Base-by-base conservation (phyloP, 2,797 vertebrate species). In the Halcyon smyrnensis region DNA sequence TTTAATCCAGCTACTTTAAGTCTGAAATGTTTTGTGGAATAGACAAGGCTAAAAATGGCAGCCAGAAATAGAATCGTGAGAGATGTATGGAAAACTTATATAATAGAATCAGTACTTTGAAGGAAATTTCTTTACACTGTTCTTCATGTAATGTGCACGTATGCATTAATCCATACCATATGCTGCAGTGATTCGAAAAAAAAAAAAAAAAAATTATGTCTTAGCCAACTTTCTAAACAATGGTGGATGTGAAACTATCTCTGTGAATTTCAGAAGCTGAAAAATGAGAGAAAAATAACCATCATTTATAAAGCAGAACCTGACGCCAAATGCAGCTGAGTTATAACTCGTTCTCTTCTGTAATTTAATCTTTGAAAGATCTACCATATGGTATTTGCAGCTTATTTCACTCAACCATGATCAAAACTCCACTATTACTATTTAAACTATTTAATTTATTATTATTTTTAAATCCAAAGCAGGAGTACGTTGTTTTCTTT, bases 291-390 rank as follows among this genome's bases (percentile, higher is more conserved):
- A 69, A 77, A 86, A 77, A 23, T 45, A 65, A 37, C 13, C 12
- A 20, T 85, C 16, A 36, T 39, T 76, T 86, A 71, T 27, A 34
- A 68, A 80, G 65, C 11, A 73, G 24, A 78, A 74, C 1, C 2
- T 48, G 46, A 79, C 0, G 0, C 12, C n/a, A 89, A 86, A 20
- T 20, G 6, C 43, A 81, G 50, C 7, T 78, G 48, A 94, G 48
- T 91, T 93, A 64, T 10, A 87, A 63, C 23, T 37, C 18, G 17
- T 56, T 83, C 71, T 56, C 36, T 74, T 34, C 8, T 84, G 70
- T 54, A 88, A 94, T 51, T 60, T 64, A 62, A 90, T 82, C 62
- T 93, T 57, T 43, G 16, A 87, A 84, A 78, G 73, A 73, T n/a
- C 57, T 73, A 32, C 62, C 43, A 84, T 25, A 73, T 39, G 32